phyloP scores from a whole-genome alignment of 1,140 invertebrate genomes.

The Drosophila elegans region DNA sequence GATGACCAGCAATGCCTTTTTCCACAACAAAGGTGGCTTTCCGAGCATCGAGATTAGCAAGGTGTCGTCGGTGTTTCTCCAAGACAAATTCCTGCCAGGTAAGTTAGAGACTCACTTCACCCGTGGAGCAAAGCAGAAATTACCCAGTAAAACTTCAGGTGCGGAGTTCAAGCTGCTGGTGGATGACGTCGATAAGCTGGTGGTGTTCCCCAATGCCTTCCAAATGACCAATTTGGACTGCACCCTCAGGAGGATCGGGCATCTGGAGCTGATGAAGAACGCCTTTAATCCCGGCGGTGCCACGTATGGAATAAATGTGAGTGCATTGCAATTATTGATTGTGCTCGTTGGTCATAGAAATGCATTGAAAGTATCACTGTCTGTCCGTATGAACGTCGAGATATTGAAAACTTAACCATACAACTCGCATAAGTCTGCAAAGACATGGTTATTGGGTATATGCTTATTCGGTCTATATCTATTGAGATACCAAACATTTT shows the following conservation, averaged over 20 bases:
- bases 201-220: constrained; percentile 63
- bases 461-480: too few species aligned
- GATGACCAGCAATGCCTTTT: constrained; percentile 58
- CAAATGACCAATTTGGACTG: constrained; percentile 60
- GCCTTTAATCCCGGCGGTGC: constrained; percentile 57
- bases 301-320: constrained; percentile 61
- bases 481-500: too few species aligned
- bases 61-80: constrained; percentile 51
- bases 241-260: constrained; percentile 43
- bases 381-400: too few species aligned
- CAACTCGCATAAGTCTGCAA: too few species aligned
- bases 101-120: constrained; percentile 1
- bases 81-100: constrained; percentile 58
- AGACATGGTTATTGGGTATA: too few species aligned
- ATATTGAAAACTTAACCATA: too few species aligned
- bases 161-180: constrained; percentile 67
- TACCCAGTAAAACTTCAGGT: neutral
- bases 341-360: too few species aligned
- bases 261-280: constrained; percentile 54
- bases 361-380: too few species aligned
- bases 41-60: constrained; percentile 68
- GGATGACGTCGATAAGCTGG: constrained; percentile 41
- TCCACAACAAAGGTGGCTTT: constrained; percentile 65
- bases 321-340: neutral
- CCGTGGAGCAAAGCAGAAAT: neutral